Evolutionary conservation across 2,113 vertebrate species (phyloP), one percentile per base, ranked within the genome.

Genomic region (Mesoclemmys tuberculata): DNA sequence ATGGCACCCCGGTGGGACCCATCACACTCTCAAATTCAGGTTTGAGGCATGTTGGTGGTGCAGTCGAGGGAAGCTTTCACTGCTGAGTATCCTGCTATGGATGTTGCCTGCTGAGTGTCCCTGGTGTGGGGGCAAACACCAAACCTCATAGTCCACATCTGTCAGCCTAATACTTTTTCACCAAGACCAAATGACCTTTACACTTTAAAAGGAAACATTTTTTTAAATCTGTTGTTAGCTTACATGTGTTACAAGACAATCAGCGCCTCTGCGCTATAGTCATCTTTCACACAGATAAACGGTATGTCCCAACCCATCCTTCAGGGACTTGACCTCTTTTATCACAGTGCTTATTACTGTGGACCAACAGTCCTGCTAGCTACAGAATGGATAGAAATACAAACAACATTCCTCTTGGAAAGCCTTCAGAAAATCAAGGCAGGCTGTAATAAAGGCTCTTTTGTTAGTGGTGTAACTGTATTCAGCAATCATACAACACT

Each of bases 221-320:
- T 92, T 85, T 35, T 38, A 29, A 71, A 41, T 22, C 7, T 2
- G 16, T 85, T 29, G 14, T 86, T 38, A 61, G 74, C 46, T 80
- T 77, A 77, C 46, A 24, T 46, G 56, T 75, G 11, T 80, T 92
- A 75, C 41, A 92, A 94, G 77, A 78, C 54, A 85, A 90, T 91
- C 84, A 80, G 21, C 41, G 27, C 56, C 55, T 94, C 81, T 86
- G 80, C 84, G 5, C 27, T 89, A 46, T 78, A 95, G 92, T 88
- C 24, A 88, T 88, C 85, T 91, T 87, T 95, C 92, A 94, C 48
- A 91, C 46, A 84, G 27, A 94, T 84, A 94, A 97, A 90, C 79
- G 51, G 68, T 75, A 77, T 0, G 0, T 90, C 75, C 10, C n/a
- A 82, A 2, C 85, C 82, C 29, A 55, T 78, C 35, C 71, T 92